phyloP scores from a whole-genome alignment of 2,113 vertebrate genomes.

The Chelonoidis abingdonii region DNA sequence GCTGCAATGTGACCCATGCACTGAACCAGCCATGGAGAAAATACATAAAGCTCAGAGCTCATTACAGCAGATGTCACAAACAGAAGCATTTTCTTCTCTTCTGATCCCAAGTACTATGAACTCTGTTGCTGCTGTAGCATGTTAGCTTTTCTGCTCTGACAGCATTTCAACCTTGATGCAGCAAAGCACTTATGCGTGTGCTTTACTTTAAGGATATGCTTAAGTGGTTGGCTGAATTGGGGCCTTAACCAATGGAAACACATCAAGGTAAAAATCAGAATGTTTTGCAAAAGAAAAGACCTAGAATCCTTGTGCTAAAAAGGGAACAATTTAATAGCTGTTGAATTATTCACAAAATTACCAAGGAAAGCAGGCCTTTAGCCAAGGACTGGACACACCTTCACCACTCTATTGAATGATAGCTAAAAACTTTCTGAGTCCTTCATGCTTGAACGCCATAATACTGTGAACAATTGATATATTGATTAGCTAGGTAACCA shows the following conservation, averaged over 20 bases:
- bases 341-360: neutral
- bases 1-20: neutral
- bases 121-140: neutral
- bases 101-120: neutral
- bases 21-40: neutral
- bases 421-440: neutral
- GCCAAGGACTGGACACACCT: neutral
- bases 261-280: neutral
- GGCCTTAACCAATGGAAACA: neutral
- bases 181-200: neutral
- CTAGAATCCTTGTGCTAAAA: neutral
- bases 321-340: neutral
- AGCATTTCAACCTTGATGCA: neutral
- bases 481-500: neutral
- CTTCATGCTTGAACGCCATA: neutral
- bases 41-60: neutral
- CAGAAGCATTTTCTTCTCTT: neutral
- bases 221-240: neutral
- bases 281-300: neutral
- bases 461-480: neutral
- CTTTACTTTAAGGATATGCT: neutral
- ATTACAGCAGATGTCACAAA: neutral
- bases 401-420: neutral
- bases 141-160: neutral
- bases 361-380: neutral